These are phyloP conservation scores for Tenebrio molitor DNA, from an alignment of 1,140 invertebrate species.

Conservation along the genomic window DNA sequence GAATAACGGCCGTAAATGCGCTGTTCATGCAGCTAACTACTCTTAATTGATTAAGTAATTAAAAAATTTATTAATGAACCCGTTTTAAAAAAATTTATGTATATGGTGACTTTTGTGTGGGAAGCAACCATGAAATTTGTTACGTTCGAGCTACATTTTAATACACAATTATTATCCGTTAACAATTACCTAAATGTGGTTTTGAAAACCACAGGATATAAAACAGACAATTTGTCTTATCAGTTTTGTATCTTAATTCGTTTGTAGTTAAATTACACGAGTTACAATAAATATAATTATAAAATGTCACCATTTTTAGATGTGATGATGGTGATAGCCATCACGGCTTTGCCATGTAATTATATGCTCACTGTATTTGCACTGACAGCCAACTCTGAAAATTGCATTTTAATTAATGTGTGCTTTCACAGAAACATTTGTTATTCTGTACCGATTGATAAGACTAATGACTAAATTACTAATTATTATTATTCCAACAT, in stretches of 20 bases:
- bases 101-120: background rate
- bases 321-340: conserved; percentile 20
- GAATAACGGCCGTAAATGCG: background rate
- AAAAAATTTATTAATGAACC: too few relatives aligned
- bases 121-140: conserved; percentile 10
- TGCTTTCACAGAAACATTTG: conserved; percentile 37
- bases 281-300: conserved; percentile 50
- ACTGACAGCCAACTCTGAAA: conserved; percentile 43
- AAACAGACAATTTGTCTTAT: conserved; percentile 54
- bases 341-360: conserved; percentile 30
- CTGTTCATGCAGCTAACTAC: background rate
- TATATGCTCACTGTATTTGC: conserved; percentile 30
- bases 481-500: conserved; percentile 1
- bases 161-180: conserved; percentile 43
- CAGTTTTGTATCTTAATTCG: conserved; percentile 57
- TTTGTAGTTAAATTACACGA: conserved; percentile 49
- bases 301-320: conserved; percentile 56
- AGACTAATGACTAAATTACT: conserved; percentile 21
- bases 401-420: conserved; percentile 49
- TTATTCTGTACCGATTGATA: conserved; percentile 25
- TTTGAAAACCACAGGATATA: conserved; percentile 47
- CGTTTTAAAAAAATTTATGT: too few relatives aligned
- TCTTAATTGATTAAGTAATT: too few relatives aligned
- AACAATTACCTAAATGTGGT: conserved; percentile 41
- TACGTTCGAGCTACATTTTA: conserved; percentile 19